Evolutionary conservation across 2,113 vertebrate species (phyloP), one percentile per base, ranked within the genome.

Genomic region (Notarius quadriscutis): DNA sequence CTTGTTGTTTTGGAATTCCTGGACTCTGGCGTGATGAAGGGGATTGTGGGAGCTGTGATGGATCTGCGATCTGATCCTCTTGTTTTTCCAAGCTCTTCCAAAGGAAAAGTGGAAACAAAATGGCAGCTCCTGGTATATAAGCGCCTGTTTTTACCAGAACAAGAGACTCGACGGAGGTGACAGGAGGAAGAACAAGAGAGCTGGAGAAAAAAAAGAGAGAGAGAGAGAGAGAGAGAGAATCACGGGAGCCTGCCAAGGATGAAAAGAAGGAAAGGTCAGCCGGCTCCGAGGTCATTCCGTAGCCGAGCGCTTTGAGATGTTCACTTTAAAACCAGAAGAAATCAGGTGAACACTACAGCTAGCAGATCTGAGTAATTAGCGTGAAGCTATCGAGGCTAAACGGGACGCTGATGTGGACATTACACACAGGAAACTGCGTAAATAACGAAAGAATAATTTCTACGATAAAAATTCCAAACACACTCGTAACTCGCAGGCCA

Each of bases 101-200:
- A 20, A 72, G 55, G 25, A 88, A 71, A 79, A 90, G 81, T 75
- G 83, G 69, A 88, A 88, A 87, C 82, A 62, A 82, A 41, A 75
- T 81, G 34, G 9, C 48, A 74, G 83, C 85, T 88, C 65, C 81
- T 75, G 87, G 63, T 85, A 69, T 30, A 58, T 80, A 78, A 82
- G 58, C 30, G 87, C 58, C 85, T 84, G 84, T 86, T 88, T 86
- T 79, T 79, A 84, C 72, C 72, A 57, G 75, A 48, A 51, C 74
- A 82, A 88, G 77, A 57, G 80, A 72, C 86, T 20, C 10, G 7
- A 58, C 48, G 51, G 63, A 87, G 63, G n/a, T 69, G 30, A 55
- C 14, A 51, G 53, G 63, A 85, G 2, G 58, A 51, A 27, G 81
- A 75, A 50, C 53, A 30, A 80, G 50, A 58, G 74, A 84, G 85